Evolutionary conservation across 2,113 vertebrate species (phyloP), one percentile per base, ranked within the genome.

Genomic region (Reinhardtius hippoglossoides): DNA sequence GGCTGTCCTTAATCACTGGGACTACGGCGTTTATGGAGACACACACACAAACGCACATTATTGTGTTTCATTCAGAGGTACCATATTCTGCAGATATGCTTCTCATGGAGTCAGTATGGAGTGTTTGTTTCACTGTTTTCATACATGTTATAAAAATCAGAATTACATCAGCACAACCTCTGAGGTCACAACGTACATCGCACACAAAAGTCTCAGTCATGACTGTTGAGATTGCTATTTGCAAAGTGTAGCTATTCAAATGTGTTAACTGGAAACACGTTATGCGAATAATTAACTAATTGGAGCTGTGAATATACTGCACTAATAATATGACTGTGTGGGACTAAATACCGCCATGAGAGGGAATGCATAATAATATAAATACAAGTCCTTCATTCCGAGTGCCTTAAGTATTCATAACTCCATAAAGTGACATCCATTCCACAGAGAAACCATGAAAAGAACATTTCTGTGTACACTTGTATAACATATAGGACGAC

Each of bases 1-100:
- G 37, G 73, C 75, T 81, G 87, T 60, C 74, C 75, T 86, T 72
- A 84, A 83, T 84, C 65, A 63, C 74, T 20, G 37, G 20, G 42
- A 70, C 60, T 23, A 70, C 15, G 31, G 80, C 63, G 64, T 65
- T 44, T 9, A 76, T 37, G 60, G 64, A 78, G 48, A 52, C 5
- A 63, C 18, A 57, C 20, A 31, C 26, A 67, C 10, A 16, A 54
- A 54, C 9, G 63, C 26, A 9, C 1, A 13, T 23, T 4, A 1
- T 31, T 37, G 52, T 56, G 54, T 21, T 6, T n/a, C 15, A 54
- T 44, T 67, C 15, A 27, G 21, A 62, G n/a, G 23, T 26, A 67
- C 46, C 4, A 31, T 0, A 52, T 9, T 23, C 20, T 56, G 23
- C 23, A 14, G 12, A 82, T 65, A n/a, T 52, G 14, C n/a, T 9